Conservation (phyloP, 2,888 invertebrate genomes). For the Hypsopygia costalis region DNA sequence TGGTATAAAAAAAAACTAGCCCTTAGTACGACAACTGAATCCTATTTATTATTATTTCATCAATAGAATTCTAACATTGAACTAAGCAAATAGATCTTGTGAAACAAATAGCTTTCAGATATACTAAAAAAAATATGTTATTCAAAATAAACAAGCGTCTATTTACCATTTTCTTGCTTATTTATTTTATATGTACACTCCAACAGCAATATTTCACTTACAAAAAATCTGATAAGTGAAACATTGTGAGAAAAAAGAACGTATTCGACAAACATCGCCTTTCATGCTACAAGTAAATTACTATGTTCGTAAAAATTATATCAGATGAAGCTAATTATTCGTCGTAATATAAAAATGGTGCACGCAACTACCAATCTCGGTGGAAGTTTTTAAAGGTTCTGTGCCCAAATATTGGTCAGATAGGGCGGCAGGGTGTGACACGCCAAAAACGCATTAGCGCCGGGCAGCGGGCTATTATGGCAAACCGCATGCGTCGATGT, state of each 20-base stretch:
- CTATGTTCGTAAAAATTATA: slow-evolving; percentile 58
- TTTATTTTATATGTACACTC: too few relatives aligned
- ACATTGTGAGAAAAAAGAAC: slow-evolving; percentile 16
- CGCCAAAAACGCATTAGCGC: slow-evolving; percentile 74
- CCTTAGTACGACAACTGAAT: too few relatives aligned
- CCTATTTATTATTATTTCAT: too few relatives aligned
- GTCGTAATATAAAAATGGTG: slow-evolving; percentile 58
- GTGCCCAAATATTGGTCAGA: slow-evolving; percentile 62
- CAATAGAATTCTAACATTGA: too few relatives aligned
- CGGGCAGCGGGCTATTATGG: slow-evolving; percentile 70
- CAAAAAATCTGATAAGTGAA: slow-evolving; percentile 7
- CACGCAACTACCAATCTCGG: slow-evolving; percentile 68
- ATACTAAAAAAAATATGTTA: too few relatives aligned
- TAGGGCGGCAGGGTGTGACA: slow-evolving; percentile 67
- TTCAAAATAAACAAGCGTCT: too few relatives aligned
- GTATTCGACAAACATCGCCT: slow-evolving; percentile 42
- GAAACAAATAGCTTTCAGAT: too few relatives aligned
- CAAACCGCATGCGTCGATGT: slow-evolving; percentile 66
- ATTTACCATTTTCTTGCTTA: too few relatives aligned
- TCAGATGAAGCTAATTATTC: slow-evolving; percentile 70
- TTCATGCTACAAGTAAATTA: slow-evolving; percentile 61
- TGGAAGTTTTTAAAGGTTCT: slow-evolving; percentile 62
- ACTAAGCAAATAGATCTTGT: too few relatives aligned
- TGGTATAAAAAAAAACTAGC: too few relatives aligned
- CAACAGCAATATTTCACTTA: background rate